These are phyloP conservation scores for Nymphalis polychloros DNA, from an alignment of 2,888 invertebrate genomes.

Conservation along the genomic window DNA sequence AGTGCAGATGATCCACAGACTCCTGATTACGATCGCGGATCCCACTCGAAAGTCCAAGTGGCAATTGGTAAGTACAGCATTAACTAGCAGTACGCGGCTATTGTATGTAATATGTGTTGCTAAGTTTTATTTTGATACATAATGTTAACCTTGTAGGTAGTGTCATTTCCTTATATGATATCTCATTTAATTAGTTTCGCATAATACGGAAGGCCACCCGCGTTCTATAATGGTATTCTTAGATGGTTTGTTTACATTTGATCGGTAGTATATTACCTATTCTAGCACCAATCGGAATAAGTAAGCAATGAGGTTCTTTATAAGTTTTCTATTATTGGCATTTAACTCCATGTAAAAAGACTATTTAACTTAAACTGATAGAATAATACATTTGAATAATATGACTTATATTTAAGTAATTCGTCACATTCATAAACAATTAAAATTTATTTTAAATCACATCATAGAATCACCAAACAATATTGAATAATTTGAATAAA, in stretches of 20 bases:
- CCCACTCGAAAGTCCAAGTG: slow-evolving; percentile 92
- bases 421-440: too few species aligned
- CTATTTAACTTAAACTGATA: too few species aligned
- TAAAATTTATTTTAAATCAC: too few species aligned
- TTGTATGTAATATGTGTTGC: slow-evolving; percentile 23
- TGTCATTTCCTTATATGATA: slow-evolving; percentile 73
- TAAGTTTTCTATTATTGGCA: not conserved
- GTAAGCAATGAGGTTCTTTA: not conserved
- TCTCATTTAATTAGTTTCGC: slow-evolving; percentile 65
- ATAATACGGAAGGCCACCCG: slow-evolving; percentile 69
- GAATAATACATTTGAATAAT: too few species aligned
- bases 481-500: not conserved
- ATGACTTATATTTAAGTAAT: too few species aligned
- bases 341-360: too few species aligned
- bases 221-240: slow-evolving; percentile 45
- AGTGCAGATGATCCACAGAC: slow-evolving; percentile 93
- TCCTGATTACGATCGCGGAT: slow-evolving; percentile 90
- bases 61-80: slow-evolving; percentile 86
- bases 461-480: not conserved
- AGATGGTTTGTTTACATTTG: slow-evolving; percentile 48
- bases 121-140: slow-evolving; percentile 44
- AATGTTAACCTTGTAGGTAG: slow-evolving; percentile 66
- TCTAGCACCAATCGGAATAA: not conserved
- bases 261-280: slow-evolving; percentile 1
- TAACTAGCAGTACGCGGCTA: slow-evolving; percentile 16